Percentiles rank a stretch among this genome's conserved stretches.
Conservation (phyloP, 2,113 vertebrate genomes). For the Leuciscus idus region DNA sequence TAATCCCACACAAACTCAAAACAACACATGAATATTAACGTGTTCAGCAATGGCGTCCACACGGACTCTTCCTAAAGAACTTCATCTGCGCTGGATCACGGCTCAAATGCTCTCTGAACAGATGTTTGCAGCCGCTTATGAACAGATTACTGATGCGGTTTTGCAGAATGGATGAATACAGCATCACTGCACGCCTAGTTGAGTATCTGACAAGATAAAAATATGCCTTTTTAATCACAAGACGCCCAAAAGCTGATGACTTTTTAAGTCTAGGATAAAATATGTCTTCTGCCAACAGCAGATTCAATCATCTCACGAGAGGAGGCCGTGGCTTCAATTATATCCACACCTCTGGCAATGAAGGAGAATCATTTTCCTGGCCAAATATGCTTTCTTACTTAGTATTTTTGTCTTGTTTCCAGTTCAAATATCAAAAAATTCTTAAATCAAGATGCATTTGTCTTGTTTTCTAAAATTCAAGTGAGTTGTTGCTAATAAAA, state of each 20-base stretch:
- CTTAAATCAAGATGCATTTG: too few relatives aligned
- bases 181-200: not conserved
- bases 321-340: not conserved
- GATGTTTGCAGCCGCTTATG: too few relatives aligned
- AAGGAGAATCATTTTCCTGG: too few relatives aligned
- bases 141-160: too few relatives aligned
- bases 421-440: too few relatives aligned
- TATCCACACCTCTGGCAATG: not conserved
- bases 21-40: conserved; percentile 6
- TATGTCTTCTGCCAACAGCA: not conserved
- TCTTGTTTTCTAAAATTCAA: too few relatives aligned
- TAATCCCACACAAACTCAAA: not conserved
- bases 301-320: not conserved
- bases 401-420: too few relatives aligned
- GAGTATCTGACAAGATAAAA: not conserved
- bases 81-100: too few relatives aligned
- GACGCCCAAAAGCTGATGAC: not conserved
- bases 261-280: not conserved
- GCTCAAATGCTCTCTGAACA: too few relatives aligned
- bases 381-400: too few relatives aligned
- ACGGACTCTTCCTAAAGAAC: not conserved
- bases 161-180: not conserved
- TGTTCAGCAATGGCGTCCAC: not conserved
- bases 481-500: too few relatives aligned
- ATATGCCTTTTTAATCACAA: not conserved